A percentile compares a stretch with the other conserved stretches of the same genome.
phyloP scores from a whole-genome alignment of 2,113 vertebrate genomes.

The Catharus minimus region DNA sequence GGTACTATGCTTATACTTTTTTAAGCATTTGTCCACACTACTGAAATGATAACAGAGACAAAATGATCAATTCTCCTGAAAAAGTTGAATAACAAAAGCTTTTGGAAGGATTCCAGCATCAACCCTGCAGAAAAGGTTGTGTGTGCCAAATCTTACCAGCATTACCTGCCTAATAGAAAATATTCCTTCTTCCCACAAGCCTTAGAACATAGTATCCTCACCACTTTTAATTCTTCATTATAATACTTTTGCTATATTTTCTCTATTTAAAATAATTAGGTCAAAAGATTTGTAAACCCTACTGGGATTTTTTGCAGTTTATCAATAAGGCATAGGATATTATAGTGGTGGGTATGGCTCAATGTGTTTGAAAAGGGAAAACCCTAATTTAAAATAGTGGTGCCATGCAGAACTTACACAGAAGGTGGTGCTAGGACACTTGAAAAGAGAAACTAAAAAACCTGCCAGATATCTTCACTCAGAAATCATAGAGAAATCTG shows the following conservation, averaged over 20 bases:
- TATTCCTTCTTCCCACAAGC: neutral
- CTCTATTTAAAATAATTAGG: neutral
- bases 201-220: neutral
- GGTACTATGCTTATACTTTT: neutral
- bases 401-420: neutral
- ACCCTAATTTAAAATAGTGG: accelerated
- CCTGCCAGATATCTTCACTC: neutral
- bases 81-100: neutral
- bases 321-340: neutral
- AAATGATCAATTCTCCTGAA: neutral
- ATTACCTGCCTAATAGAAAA: neutral
- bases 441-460: neutral
- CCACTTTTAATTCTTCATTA: neutral
- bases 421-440: neutral
- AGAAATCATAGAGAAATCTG: neutral
- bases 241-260: neutral
- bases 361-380: neutral
- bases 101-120: neutral
- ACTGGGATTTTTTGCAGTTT: neutral
- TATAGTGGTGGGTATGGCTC: accelerated
- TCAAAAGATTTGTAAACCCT: neutral
- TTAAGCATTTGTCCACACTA: neutral
- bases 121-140: neutral
- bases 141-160: accelerated
- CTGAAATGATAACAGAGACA: neutral